A percentile compares a stretch with the other conserved stretches of the same genome.
Conservation (phyloP, 2,888 invertebrate genomes). For the Anoncus sp. region DNA sequence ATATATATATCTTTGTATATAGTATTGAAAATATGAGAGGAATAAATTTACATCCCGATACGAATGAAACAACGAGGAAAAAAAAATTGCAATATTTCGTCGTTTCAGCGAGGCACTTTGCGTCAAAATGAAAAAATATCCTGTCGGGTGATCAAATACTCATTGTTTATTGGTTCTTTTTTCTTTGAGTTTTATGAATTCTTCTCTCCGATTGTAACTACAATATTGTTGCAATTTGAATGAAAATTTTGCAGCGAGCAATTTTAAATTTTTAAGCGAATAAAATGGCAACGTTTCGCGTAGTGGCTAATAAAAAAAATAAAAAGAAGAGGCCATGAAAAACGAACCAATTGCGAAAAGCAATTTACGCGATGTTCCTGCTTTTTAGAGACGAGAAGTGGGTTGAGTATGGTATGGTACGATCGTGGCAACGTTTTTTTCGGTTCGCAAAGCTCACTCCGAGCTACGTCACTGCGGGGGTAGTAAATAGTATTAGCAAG, state of each 20-base stretch:
- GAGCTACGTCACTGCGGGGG: constrained; percentile 71
- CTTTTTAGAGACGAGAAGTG: background rate
- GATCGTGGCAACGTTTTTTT: constrained; percentile 27
- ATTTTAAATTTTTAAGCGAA: background rate
- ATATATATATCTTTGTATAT: background rate
- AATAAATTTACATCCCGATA: constrained; percentile 15
- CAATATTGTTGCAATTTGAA: background rate
- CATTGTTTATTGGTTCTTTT: background rate
- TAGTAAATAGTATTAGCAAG: constrained; percentile 82
- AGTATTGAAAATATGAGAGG: background rate
- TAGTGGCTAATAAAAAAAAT: too few species aligned
- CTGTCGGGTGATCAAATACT: constrained; percentile 4
- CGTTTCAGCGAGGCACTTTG: background rate
- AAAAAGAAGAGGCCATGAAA: background rate
- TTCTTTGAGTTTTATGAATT: background rate
- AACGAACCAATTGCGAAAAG: background rate
- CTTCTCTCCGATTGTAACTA: background rate
- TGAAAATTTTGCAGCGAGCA: background rate
- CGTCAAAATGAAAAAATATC: background rate
- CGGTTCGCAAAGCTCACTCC: constrained; percentile 16
- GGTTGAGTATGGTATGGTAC: background rate
- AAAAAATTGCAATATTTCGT: background rate
- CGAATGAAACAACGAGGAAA: background rate
- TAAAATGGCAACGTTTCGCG: background rate
- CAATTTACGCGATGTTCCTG: background rate